Percentiles rank a stretch among this genome's conserved stretches.
These are phyloP conservation scores for Malacoraja senta DNA, from an alignment of 2,797 vertebrate genomes.

Conservation along the genomic window DNA sequence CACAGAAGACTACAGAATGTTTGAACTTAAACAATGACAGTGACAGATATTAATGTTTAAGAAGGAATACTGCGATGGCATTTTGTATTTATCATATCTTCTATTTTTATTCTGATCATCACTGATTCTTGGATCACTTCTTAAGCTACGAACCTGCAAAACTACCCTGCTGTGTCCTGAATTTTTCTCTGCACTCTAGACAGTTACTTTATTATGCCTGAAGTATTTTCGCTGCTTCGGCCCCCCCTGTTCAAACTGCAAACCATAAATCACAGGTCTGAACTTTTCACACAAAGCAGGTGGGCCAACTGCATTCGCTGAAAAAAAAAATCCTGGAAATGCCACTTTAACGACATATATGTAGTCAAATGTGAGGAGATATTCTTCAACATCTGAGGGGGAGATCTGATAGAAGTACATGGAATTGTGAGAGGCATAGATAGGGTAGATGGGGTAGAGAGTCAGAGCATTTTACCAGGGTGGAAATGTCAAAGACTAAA, in stretches of 20 bases:
- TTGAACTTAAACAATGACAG: neutral
- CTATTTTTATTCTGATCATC: neutral
- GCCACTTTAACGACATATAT: neutral
- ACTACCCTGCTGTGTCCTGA: neutral
- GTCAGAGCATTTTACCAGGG: no score
- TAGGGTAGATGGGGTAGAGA: no score
- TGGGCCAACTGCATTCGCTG: neutral
- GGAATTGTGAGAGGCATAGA: no score
- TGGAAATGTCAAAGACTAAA: no score
- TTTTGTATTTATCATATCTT: neutral
- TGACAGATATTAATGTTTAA: neutral
- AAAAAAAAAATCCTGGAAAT: neutral
- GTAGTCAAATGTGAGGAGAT: neutral
- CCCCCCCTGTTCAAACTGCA: constrained; percentile 12
- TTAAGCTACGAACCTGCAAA: constrained; percentile 16
- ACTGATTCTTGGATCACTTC: neutral
- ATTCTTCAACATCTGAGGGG: neutral
- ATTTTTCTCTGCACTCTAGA: neutral
- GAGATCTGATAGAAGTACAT: no score
- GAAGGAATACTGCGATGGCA: neutral
- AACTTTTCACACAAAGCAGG: neutral
- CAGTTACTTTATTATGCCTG: neutral
- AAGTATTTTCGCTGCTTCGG: neutral
- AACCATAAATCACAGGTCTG: neutral
- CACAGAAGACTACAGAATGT: no score